Conservation (phyloP, 92 coral and sea anemone species). For the Meandrina meandrites region DNA sequence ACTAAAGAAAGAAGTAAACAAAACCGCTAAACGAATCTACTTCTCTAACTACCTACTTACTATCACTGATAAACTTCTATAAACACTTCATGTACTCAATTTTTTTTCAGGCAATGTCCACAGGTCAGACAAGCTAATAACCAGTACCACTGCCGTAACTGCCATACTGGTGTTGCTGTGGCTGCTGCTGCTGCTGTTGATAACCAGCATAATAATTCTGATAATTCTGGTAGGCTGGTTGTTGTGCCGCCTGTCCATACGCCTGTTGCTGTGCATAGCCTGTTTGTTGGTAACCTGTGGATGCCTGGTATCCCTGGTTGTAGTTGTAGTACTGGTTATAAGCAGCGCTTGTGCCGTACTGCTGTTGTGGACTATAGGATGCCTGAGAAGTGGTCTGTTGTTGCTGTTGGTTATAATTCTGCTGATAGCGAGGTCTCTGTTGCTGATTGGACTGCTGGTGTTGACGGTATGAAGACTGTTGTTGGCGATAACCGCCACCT, state of each 20-base stretch:
- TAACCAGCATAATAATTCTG: slow-evolving; percentile 38
- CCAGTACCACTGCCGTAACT: slow-evolving; percentile 32
- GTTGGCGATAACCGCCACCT: slow-evolving; percentile 43
- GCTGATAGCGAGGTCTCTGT: slow-evolving; percentile 56
- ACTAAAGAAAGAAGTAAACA: background rate
- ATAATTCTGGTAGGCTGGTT: slow-evolving; percentile 35
- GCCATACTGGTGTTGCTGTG: slow-evolving; percentile 14
- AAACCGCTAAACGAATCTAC: background rate
- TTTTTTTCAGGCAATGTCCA: background rate
- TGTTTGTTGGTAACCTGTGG: slow-evolving; percentile 43
- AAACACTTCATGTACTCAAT: background rate
- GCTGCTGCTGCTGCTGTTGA: slow-evolving; percentile 32
- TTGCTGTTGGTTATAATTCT: slow-evolving; percentile 69
- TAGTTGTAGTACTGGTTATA: slow-evolving; percentile 54
- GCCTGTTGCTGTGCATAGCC: slow-evolving; percentile 34
- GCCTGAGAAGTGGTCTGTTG: slow-evolving; percentile 22
- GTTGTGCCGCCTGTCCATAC: slow-evolving; percentile 33
- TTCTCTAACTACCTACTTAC: background rate
- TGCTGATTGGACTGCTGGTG: slow-evolving; percentile 66
- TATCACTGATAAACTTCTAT: background rate
- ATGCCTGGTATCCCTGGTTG: slow-evolving; percentile 39
- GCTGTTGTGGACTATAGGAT: slow-evolving; percentile 24
- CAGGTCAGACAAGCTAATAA: slow-evolving; percentile 6
- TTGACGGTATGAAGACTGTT: slow-evolving; percentile 68
- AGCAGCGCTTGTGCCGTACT: slow-evolving; percentile 43